A percentile compares a stretch with the other conserved stretches of the same genome.
These are phyloP conservation scores for Lasioglossum zephyrum DNA, from an alignment of 2,888 invertebrate genomes.

Conservation along the genomic window DNA sequence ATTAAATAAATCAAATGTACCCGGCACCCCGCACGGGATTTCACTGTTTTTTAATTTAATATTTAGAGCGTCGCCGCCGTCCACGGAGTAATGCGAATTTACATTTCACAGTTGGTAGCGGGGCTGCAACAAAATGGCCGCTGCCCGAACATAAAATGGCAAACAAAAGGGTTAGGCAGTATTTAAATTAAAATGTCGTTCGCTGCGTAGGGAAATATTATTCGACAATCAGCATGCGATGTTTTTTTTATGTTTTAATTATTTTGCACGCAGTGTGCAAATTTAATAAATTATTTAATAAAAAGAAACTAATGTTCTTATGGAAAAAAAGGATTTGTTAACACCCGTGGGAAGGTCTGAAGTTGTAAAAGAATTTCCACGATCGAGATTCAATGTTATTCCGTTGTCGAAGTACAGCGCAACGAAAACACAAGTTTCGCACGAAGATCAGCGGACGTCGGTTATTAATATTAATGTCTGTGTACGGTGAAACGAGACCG, in stretches of 20 bases:
- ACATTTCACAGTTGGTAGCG: not conserved
- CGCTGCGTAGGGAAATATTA: not conserved
- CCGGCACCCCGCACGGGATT: constrained; percentile 4
- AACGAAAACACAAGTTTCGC: not conserved
- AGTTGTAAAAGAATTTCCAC: not conserved
- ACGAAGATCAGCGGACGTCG: constrained; percentile 5
- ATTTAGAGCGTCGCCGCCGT: constrained; percentile 7
- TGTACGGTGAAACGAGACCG: not conserved
- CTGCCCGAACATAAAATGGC: not conserved
- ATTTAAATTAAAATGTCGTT: not conserved
- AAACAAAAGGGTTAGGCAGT: not conserved
- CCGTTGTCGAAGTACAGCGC: not conserved
- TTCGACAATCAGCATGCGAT: not conserved
- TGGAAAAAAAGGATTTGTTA: not conserved
- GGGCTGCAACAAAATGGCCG: not conserved
- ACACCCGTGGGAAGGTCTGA: not conserved
- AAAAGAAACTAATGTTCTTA: not conserved
- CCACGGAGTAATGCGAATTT: constrained; percentile 33
- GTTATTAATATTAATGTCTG: constrained; percentile 9
- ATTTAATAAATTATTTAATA: not conserved
- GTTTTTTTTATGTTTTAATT: too few relatives aligned
- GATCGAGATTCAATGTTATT: not conserved
- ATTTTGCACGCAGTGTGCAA: too few relatives aligned
- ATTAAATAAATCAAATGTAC: constrained; percentile 39
- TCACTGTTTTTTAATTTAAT: constrained; percentile 53